These are phyloP conservation scores for Strix occidentalis DNA, from an alignment of 2,797 vertebrate species.

Conservation along the genomic window DNA sequence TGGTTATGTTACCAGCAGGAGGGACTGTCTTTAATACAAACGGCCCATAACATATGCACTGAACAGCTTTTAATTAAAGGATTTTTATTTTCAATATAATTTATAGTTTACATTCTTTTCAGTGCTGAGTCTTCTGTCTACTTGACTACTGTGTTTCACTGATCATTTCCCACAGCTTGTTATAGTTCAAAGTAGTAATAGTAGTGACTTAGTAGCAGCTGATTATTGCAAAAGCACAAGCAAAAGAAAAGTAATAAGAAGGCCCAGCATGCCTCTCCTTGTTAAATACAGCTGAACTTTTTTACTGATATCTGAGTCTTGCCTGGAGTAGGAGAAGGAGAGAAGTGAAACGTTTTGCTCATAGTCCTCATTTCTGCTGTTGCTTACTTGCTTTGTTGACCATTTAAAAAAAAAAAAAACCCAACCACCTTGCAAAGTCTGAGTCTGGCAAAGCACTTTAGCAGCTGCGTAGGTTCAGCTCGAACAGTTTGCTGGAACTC, in stretches of 20 bases:
- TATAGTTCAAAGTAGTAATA: background rate
- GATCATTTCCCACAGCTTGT: constrained; percentile 18
- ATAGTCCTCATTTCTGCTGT: background rate
- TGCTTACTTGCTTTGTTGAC: background rate
- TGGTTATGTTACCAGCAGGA: constrained; percentile 28
- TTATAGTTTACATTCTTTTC: constrained; percentile 35
- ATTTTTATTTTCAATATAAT: constrained; percentile 24
- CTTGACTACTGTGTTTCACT: constrained; percentile 56
- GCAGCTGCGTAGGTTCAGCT: background rate
- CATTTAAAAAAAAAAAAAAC: background rate
- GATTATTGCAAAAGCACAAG: constrained; percentile 26
- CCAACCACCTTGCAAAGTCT: background rate
- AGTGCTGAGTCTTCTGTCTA: constrained; percentile 60
- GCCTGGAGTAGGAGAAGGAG: background rate
- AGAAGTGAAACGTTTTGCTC: background rate
- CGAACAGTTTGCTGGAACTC: background rate
- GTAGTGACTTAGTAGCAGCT: constrained; percentile 26
- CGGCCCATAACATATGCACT: constrained; percentile 33
- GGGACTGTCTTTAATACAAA: background rate
- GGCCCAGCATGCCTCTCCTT: background rate
- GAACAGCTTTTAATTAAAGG: constrained; percentile 57
- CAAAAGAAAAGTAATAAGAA: background rate
- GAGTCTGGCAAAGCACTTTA: background rate
- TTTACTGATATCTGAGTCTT: background rate
- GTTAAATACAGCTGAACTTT: background rate